A percentile compares a stretch with the other conserved stretches of the same genome.
Conservation (phyloP, 2,797 vertebrate species). For the Malurus splendens region DNA sequence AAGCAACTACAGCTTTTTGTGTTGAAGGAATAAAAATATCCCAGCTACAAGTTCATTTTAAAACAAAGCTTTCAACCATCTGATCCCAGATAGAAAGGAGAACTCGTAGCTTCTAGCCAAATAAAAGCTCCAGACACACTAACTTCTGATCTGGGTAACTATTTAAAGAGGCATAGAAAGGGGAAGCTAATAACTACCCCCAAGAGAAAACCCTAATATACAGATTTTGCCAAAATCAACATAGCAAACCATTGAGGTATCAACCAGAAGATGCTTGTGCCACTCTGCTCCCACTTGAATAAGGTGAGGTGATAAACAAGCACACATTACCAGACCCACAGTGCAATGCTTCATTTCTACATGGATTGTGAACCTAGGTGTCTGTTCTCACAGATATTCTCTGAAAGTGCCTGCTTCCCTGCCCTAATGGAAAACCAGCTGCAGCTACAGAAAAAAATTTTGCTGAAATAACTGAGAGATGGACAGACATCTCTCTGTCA, state of each 20-base stretch:
- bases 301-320: neutral
- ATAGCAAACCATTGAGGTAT: neutral
- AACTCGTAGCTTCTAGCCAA: neutral
- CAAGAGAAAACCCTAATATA: neutral
- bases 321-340: neutral
- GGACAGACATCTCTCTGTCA: neutral
- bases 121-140: neutral
- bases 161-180: neutral
- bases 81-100: neutral
- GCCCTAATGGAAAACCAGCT: neutral
- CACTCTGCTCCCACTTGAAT: neutral
- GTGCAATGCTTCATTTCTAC: accelerated
- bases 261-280: accelerated
- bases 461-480: neutral
- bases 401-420: neutral
- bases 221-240: neutral
- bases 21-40: neutral
- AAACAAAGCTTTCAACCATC: neutral
- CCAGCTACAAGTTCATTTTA: neutral
- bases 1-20: neutral
- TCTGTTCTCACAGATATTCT: neutral
- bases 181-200: neutral
- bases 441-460: neutral
- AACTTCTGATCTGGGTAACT: neutral
- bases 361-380: neutral